A percentile compares a stretch with the other conserved stretches of the same genome.
phyloP scores from a whole-genome alignment of 64 coral and sea anemone species.

The Stylophora pistillata region DNA sequence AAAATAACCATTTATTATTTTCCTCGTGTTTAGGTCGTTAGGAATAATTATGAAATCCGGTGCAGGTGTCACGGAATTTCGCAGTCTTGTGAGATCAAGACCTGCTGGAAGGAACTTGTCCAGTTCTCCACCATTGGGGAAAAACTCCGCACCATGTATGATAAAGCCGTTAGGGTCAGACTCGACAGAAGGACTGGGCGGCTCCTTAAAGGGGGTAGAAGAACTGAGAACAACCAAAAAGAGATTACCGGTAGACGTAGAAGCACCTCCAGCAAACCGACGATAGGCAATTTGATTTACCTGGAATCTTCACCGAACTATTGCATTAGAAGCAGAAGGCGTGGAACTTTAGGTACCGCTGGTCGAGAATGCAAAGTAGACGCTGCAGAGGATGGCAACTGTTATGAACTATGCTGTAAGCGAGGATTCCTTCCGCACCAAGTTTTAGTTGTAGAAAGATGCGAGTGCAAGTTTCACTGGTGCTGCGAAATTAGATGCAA shows the following conservation, averaged over 20 bases:
- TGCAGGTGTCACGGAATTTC: conserved; percentile 92
- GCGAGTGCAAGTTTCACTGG: conserved; percentile 83
- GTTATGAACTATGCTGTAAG: conserved; percentile 71
- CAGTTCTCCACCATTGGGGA: conserved; percentile 67
- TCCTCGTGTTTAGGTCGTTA: conserved; percentile 40
- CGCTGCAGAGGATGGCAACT: conserved; percentile 29
- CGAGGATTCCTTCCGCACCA: conserved; percentile 52
- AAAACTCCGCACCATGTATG: conserved; percentile 63
- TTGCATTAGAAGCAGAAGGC: conserved; percentile 40
- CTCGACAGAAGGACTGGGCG: conserved; percentile 32
- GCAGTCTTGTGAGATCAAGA: conserved; percentile 60
- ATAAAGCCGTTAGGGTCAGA: conserved; percentile 58
- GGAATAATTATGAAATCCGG: conserved; percentile 4
- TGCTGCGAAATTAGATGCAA: conserved; percentile 84
- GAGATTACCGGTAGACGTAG: conserved; percentile 8
- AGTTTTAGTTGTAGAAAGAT: conserved; percentile 15
- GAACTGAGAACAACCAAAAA: background rate
- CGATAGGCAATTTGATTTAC: conserved; percentile 49
- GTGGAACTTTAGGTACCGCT: conserved; percentile 48
- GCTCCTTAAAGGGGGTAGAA: background rate
- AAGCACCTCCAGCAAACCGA: conserved; percentile 13
- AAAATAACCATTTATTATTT: conserved; percentile 9
- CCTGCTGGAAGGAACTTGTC: conserved; percentile 73
- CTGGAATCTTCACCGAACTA: conserved; percentile 74
- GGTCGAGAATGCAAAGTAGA: conserved; percentile 72